Percentiles rank a stretch among this genome's conserved stretches.
These are phyloP conservation scores for Auanema sp. DNA, from an alignment of 2,888 invertebrate genomes.

Conservation along the genomic window DNA sequence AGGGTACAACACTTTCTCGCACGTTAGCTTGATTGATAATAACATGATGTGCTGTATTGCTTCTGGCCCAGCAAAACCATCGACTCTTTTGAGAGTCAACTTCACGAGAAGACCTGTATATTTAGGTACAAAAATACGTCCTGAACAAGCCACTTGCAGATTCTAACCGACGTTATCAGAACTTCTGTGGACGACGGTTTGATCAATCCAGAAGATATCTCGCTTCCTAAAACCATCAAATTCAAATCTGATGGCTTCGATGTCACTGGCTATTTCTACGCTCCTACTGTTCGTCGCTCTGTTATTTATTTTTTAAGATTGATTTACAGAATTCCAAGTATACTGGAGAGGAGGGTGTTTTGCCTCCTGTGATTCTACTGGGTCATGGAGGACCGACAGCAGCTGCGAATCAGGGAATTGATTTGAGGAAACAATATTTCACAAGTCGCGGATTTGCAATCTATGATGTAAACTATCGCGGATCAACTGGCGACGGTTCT, in stretches of 20 bases:
- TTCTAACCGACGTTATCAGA: conserved; percentile 23
- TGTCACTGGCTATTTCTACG: conserved; percentile 57
- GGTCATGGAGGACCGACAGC: conserved; percentile 68
- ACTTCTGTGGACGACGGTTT: conserved; percentile 30
- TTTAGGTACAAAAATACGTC: too few relatives aligned
- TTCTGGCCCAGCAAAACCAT: conserved; percentile 61
- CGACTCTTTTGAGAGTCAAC: conserved; percentile 60
- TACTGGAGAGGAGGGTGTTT: conserved; percentile 49
- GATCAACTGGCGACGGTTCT: conserved; percentile 66
- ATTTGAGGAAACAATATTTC: conserved; percentile 64
- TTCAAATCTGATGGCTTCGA: conserved; percentile 52
- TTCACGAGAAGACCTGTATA: conserved; percentile 18
- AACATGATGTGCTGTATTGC: conserved; percentile 61
- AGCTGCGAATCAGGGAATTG: conserved; percentile 54
- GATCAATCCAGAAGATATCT: conserved; percentile 59
- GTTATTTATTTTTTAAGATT: not conserved
- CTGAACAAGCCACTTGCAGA: too few relatives aligned
- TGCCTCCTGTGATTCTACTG: conserved; percentile 66
- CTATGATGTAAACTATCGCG: conserved; percentile 67
- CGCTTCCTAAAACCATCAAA: conserved; percentile 63
- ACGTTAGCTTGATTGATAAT: conserved; percentile 25
- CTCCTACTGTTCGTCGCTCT: conserved; percentile 53
- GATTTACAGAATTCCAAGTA: conserved; percentile 62
- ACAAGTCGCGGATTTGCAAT: conserved; percentile 65
- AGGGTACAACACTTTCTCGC: conserved; percentile 34